These are phyloP conservation scores for Phycodurus eques DNA, from an alignment of 2,113 vertebrate genomes.

Conservation along the genomic window DNA sequence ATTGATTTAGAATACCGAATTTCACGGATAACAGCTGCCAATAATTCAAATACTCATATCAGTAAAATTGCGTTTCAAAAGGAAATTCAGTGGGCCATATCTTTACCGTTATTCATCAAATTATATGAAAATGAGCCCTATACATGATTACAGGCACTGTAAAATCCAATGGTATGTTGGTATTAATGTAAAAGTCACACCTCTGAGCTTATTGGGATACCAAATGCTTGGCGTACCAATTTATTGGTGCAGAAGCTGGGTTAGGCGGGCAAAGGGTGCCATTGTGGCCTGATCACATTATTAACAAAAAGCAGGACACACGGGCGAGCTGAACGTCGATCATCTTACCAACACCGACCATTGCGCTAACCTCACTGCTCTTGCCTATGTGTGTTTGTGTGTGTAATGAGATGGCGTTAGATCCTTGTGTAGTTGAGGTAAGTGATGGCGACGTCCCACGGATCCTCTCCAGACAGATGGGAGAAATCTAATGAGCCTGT, in stretches of 20 bases:
- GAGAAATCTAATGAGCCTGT: conserved; percentile 65
- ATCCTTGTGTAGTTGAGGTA: conserved; percentile 59
- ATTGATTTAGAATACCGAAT: no score
- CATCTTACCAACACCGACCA: conserved; percentile 57
- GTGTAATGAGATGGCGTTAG: conserved; percentile 24
- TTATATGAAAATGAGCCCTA: neutral
- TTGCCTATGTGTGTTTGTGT: conserved; percentile 10
- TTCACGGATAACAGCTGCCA: no score
- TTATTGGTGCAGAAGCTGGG: conserved; percentile 46
- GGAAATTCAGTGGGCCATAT: no score
- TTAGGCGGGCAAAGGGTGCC: conserved; percentile 33
- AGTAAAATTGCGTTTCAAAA: no score
- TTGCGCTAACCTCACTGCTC: conserved; percentile 34
- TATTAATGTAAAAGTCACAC: conserved; percentile 38
- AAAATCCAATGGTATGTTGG: neutral
- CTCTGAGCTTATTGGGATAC: conserved; percentile 38
- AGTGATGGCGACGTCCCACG: conserved; percentile 64
- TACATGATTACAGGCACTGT: neutral
- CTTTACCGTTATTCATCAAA: no score
- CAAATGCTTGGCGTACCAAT: conserved; percentile 45
- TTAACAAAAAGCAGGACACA: conserved; percentile 66
- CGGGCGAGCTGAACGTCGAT: conserved; percentile 59
- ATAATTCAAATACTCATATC: no score
- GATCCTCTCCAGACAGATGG: conserved; percentile 63
- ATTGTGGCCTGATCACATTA: conserved; percentile 61